Evolutionary conservation across 2,797 vertebrate species (phyloP).

Genomic region (Sylvilagus floridanus): DNA sequence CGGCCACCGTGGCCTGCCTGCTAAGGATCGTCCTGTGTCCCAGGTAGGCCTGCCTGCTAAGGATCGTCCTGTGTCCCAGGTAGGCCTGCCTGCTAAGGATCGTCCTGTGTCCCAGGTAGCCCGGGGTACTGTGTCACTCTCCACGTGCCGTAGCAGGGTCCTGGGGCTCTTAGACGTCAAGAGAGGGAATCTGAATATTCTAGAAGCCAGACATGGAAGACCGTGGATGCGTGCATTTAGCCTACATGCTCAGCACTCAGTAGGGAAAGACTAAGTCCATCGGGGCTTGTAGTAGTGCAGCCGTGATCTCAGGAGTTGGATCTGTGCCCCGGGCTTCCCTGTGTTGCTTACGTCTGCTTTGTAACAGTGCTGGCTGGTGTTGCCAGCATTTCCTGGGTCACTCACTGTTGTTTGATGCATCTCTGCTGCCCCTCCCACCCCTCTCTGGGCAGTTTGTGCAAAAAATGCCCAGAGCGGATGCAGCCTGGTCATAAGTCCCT

Average conservation of each 20-base stretch:
- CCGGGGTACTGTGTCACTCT: neutral
- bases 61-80: neutral
- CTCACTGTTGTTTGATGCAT: neutral
- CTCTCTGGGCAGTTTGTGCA: neutral
- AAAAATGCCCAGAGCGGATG: neutral
- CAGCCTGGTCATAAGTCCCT: neutral
- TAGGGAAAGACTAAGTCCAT: neutral
- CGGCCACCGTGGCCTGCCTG: neutral
- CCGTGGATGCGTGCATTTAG: neutral
- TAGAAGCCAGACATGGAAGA: neutral
- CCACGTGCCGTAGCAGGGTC: accelerated
- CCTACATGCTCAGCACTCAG: neutral
- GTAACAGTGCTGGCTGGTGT: neutral
- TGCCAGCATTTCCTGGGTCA: neutral
- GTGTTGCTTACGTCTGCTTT: neutral
- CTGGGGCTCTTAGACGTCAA: neutral
- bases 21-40: neutral
- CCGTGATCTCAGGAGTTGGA: neutral
- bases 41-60: too few species aligned
- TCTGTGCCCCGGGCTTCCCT: neutral
- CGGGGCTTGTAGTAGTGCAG: neutral
- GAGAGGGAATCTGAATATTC: neutral
- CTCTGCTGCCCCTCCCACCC: neutral
- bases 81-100: neutral
- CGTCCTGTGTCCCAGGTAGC: neutral